Evolutionary conservation across 2,888 invertebrate genomes (phyloP), one percentile per base, ranked within the genome.

Genomic region (Brassicogethes aeneus): DNA sequence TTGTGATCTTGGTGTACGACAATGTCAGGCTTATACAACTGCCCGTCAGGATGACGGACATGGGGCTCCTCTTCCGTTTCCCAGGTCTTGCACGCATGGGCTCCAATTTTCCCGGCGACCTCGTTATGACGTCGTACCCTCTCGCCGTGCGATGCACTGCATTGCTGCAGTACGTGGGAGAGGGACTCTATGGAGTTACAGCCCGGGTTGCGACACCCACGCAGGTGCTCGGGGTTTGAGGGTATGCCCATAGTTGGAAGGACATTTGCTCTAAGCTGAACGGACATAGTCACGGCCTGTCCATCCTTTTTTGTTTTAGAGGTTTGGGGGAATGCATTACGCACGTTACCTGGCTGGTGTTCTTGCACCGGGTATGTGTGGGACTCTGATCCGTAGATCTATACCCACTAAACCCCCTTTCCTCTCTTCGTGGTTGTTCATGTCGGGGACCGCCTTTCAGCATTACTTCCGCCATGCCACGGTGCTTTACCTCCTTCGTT

Each of bases 11-110:
- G 1, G 39, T 15, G 7, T 23, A 29, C 8, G 15, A 40, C 40
- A 8, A 48, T 29, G 16, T 51, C 49, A 1, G 57, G 55, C 16
- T 54, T 55, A 14, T 34, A 48, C 1, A 55, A 43, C 1, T 15
- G 17, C 2, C 55, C 56, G 15, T 54, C 49, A 1, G 7, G 1
- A 34, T 47, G 42, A 2, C 47, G 35, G 12, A 56, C 37, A 16
- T 47, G 43, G 1, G 53, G 55, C 40, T 56, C 56, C 10, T 46
- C 48, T 16, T 48, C 48, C 2, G 44, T 48, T 7, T 5, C 13
- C 37, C 35, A 50, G 2, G 33, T 29, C 5, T 39, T 39, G n/a
- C 15, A 7, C 1, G n/a, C n/a, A n/a, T n/a, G 40, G 29, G 31
- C 42, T 42, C 38, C 49, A 47, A 1, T 14, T 14, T 51, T 53